phyloP scores from a whole-genome alignment of 1,140 invertebrate species.

The Rhagoletis zephyria region DNA sequence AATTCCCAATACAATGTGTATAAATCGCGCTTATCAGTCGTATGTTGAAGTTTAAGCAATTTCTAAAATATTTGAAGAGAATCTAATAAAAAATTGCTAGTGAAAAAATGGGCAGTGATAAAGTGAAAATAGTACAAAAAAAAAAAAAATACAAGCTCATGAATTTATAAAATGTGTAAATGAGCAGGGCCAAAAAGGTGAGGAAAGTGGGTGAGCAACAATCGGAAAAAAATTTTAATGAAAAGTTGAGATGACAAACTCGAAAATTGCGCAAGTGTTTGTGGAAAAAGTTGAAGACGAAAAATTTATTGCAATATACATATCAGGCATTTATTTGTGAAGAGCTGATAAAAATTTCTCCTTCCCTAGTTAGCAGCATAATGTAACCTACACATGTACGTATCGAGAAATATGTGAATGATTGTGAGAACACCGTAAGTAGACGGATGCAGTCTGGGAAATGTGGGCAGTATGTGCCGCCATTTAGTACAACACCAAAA shows the following conservation, averaged over 20 bases:
- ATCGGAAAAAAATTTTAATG: neutral
- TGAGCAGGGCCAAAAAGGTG: neutral
- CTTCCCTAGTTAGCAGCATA: neutral
- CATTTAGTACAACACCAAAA: neutral
- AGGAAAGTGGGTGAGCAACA: constrained; percentile 2
- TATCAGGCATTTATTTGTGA: neutral
- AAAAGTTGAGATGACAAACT: neutral
- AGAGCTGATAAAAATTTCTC: neutral
- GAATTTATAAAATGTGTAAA: constrained; percentile 33
- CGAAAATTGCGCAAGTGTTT: neutral
- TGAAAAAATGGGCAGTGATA: constrained; percentile 26
- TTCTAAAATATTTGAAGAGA: neutral
- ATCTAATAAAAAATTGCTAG: neutral
- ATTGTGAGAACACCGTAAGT: neutral
- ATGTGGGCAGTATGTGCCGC: neutral
- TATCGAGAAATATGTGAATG: neutral
- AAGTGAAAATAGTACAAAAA: constrained; percentile 40
- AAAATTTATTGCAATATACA: constrained; percentile 20
- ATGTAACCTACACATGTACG: neutral
- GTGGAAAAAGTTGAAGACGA: constrained; percentile 1
- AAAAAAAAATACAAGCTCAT: neutral
- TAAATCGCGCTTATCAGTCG: neutral
- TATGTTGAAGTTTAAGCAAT: neutral
- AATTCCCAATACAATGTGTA: constrained; percentile 38
- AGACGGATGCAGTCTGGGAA: neutral